Base-by-base conservation (phyloP, 2,888 invertebrate species). In the Acleris cristana region DNA sequence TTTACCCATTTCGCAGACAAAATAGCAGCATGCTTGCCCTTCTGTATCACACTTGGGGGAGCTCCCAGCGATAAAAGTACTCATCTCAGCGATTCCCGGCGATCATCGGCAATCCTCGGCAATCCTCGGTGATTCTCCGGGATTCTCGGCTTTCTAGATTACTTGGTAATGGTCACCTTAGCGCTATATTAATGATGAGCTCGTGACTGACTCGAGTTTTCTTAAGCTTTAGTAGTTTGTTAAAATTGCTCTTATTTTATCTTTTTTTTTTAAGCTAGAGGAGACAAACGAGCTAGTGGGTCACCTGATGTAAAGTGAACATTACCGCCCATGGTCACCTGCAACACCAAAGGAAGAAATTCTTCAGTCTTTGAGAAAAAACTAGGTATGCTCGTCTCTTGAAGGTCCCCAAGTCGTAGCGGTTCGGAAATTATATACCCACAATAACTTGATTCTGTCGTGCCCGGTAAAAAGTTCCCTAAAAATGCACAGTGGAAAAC, bases 141-240 rank as follows among this genome's bases (percentile, higher is more conserved):
- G 81, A 78, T 79, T 80, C 53, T 82, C 80, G 81, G 81, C 79
- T 80, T 77, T 71, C 71, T 68, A 72, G 75, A 70, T 79, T 79
- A 76, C 71, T 73, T 70, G 73, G 79, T 84, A 84, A 83, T 76
- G 80, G 81, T 78, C 80, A 81, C 76, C 78, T 78, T 74, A 71
- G 71, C 78, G 76, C 81, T 81, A 83, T 81, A 82, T 85, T 85
- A 84, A 78, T 72, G 64, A 65, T 23, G 52, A 54, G 64, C 69
- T 70, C 64, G 56, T 62, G 66, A 52, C 53, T 59, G 14, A 14
- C 12, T 49, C 53, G 7, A 63, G 55, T 55, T 49, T 49, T 55
- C 21, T 51, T 34, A 21, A 56, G 48, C 58, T 18, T 40, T 18
- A 12, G 23, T 34, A 48, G 19, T 40, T 61, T n/a, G 34, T 34